Percentiles rank a stretch among this genome's conserved stretches.
Evolutionary conservation across 1,140 invertebrate genomes (phyloP).

Genomic region (Papilio helenus): DNA sequence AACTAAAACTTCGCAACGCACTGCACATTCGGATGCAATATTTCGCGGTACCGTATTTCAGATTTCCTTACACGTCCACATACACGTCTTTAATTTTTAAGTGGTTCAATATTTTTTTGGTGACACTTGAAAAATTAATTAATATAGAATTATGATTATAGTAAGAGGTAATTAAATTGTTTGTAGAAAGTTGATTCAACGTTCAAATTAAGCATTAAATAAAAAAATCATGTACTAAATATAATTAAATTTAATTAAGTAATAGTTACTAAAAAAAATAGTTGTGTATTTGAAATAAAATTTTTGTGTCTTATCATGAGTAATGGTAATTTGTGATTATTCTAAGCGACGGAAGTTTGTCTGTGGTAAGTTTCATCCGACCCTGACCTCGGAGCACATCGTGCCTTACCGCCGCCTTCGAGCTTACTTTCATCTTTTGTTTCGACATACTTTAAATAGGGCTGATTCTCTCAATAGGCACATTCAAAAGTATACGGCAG

Average conservation of each 20-base stretch:
- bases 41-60: constrained; percentile 16
- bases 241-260: background rate
- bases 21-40: constrained; percentile 16
- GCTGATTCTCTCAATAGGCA: background rate
- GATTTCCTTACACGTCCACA: background rate
- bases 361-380: background rate
- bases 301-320: background rate
- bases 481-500: constrained; percentile 5
- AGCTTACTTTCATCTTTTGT: constrained; percentile 11
- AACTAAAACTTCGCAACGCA: constrained; percentile 7
- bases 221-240: too few species aligned
- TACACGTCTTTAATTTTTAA: background rate
- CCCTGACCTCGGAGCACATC: constrained; percentile 10
- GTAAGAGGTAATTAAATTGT: constrained; percentile 5
- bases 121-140: background rate
- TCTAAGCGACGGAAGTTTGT: constrained; percentile 8
- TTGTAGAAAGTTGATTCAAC: background rate
- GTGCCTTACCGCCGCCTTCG: background rate
- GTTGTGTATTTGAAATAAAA: background rate
- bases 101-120: background rate
- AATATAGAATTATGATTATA: constrained; percentile 10
- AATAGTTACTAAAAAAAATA: background rate
- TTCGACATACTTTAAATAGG: constrained; percentile 1
- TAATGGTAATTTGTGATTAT: background rate
- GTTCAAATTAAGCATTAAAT: background rate